Evolutionary conservation across 2,113 vertebrate species (phyloP), one percentile per base, ranked within the genome.

Genomic region (Lanius collurio): DNA sequence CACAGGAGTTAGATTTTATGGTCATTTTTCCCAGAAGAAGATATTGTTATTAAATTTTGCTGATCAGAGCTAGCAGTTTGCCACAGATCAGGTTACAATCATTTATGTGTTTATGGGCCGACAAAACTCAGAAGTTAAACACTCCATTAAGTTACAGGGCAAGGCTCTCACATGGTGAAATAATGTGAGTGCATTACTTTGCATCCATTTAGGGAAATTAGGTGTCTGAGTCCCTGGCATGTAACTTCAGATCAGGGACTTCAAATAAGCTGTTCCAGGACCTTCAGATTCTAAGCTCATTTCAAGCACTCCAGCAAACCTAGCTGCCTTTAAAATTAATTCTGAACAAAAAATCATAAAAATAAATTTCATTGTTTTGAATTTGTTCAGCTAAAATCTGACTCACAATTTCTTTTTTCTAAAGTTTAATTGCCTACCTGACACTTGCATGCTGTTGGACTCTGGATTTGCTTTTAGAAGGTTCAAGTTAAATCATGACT

Each of bases 181-280:
- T 87, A 47, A 89, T 79, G 16, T 10, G 6, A 57, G 23, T 30
- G 74, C 57, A 87, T 93, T 73, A 35, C 44, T 82, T 91, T 93
- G 77, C n/a, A 76, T 83, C 53, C 42, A 57, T 94, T 95, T 82
- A 89, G 87, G 62, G 85, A 83, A 95, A 89, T 94, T 62, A 87
- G 15, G 19, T 87, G 33, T 75, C 60, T 22, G 18, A 87, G 83
- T 71, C 42, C 9, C 44, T 78, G 46, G 49, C 79, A 90, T 46
- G 49, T 71, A 70, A 91, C 89, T 79, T 95, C 41, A 82, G 37
- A 87, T 60, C 53, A 75, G 65, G 22, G 69, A 93, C 59, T 62
- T 85, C 52, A 83, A 94, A 60, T 23, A 31, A 0, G 1, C 24
- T 75, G 30, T 63, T 84, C 60, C 46, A 78, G 56, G 42, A 59